These are phyloP conservation scores for Zele albiditarsus DNA, from an alignment of 2,888 invertebrate genomes.

Conservation along the genomic window DNA sequence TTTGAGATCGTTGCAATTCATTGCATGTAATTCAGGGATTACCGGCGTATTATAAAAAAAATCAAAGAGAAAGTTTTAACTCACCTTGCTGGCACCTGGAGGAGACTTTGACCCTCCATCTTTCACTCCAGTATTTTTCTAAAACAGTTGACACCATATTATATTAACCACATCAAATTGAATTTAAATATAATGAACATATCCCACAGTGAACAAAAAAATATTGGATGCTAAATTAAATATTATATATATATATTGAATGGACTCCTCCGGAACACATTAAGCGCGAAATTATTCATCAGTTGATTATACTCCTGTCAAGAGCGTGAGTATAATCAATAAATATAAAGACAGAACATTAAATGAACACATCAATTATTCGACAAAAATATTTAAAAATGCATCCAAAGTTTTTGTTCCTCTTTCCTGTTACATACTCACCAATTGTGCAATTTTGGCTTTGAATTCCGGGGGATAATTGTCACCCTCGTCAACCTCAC, in stretches of 20 bases:
- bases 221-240: too few species aligned
- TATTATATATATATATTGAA: too few species aligned
- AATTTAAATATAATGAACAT: background rate
- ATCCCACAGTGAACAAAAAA: too few species aligned
- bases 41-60: background rate
- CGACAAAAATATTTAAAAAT: background rate
- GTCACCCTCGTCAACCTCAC: slow-evolving; percentile 58
- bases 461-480: slow-evolving; percentile 70
- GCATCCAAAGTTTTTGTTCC: background rate
- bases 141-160: slow-evolving; percentile 50
- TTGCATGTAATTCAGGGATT: slow-evolving; percentile 9
- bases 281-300: too few species aligned
- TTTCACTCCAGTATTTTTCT: slow-evolving; percentile 60
- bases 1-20: slow-evolving; percentile 10
- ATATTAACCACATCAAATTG: background rate
- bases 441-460: slow-evolving; percentile 66
- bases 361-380: background rate
- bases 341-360: too few species aligned
- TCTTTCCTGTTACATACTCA: slow-evolving; percentile 51
- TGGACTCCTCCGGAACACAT: too few species aligned
- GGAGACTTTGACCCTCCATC: slow-evolving; percentile 46
- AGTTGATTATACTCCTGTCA: too few species aligned
- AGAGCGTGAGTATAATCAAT: too few species aligned
- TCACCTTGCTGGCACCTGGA: slow-evolving; percentile 18
- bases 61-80: slow-evolving; percentile 20